Percentiles rank a stretch among this genome's conserved stretches.
Conservation (phyloP, 2,113 vertebrate genomes). For the Tenebrosternarchus preto region DNA sequence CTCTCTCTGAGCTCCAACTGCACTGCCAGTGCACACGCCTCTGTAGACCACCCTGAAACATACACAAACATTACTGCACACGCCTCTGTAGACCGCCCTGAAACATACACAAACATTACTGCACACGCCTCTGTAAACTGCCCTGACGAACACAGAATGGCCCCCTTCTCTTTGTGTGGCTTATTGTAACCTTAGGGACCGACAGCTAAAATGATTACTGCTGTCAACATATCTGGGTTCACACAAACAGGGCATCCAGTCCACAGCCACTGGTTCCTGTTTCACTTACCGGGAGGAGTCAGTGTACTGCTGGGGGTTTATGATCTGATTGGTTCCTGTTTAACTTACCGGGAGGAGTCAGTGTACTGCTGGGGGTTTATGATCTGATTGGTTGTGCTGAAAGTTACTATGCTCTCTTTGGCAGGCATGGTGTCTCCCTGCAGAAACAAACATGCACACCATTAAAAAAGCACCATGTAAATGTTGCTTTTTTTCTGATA, state of each 20-base stretch:
- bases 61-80: neutral
- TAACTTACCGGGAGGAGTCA: slow-evolving; percentile 44
- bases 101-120: slow-evolving; percentile 16
- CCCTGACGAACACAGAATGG: slow-evolving; percentile 46
- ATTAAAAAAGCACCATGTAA: neutral
- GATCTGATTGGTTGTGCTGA: slow-evolving; percentile 49
- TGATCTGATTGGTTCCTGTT: slow-evolving; percentile 34
- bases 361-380: slow-evolving; percentile 40
- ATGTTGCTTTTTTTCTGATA: too few relatives aligned
- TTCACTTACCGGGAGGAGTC: slow-evolving; percentile 45
- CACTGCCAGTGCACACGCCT: slow-evolving; percentile 54
- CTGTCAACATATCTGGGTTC: too few relatives aligned
- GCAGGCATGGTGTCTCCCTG: slow-evolving; percentile 66
- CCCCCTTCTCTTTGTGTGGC: too few relatives aligned
- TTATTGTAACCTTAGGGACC: too few relatives aligned
- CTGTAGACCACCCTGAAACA: slow-evolving; percentile 56
- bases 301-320: slow-evolving; percentile 36
- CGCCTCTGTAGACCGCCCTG: slow-evolving; percentile 46
- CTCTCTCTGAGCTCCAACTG: slow-evolving; percentile 12
- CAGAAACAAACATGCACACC: slow-evolving; percentile 7
- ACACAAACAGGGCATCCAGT: too few relatives aligned
- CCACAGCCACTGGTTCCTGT: too few relatives aligned
- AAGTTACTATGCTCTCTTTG: slow-evolving; percentile 66
- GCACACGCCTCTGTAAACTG: neutral
- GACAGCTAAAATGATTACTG: too few relatives aligned